These are phyloP conservation scores for Cheilosia urbana DNA, from an alignment of 2,888 invertebrate species.

Conservation along the genomic window DNA sequence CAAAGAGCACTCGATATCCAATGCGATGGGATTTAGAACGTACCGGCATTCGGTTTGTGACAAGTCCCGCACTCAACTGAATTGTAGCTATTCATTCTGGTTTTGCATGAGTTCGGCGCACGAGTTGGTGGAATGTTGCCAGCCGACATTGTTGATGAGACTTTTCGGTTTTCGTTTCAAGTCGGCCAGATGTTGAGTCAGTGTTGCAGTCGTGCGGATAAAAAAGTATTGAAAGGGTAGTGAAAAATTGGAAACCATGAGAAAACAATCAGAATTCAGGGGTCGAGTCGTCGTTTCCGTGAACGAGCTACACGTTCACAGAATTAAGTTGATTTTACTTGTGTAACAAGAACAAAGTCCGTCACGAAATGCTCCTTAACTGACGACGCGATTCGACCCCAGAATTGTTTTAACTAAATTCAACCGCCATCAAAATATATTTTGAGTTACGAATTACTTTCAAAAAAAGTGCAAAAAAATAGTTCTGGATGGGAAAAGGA, in stretches of 20 bases:
- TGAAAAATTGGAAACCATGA: neutral
- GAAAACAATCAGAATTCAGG: no score
- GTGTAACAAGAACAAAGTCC: no score
- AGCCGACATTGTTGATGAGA: conserved; percentile 24
- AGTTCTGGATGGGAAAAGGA: no score
- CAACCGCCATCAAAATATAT: no score
- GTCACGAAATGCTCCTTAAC: no score
- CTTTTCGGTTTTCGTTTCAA: conserved; percentile 15
- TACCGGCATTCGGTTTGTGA: conserved; percentile 44
- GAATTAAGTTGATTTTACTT: no score
- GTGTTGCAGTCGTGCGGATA: conserved; percentile 5
- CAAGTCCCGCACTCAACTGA: conserved; percentile 57
- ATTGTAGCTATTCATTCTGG: conserved; percentile 43
- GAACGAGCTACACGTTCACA: no score
- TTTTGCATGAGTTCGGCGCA: conserved; percentile 31
- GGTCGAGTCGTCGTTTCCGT: no score
- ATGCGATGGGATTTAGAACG: neutral
- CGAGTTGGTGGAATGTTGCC: conserved; percentile 33
- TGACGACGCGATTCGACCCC: no score
- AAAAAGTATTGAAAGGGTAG: conserved; percentile 11
- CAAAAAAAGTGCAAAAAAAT: no score
- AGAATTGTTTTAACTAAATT: no score
- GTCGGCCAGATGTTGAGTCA: neutral
- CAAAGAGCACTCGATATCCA: conserved; percentile 13
- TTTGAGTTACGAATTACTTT: no score